Evolutionary conservation across 37 sponge, comb jelly and placozoan genomes (phyloP).

Genomic region (Halichondria panicea): DNA sequence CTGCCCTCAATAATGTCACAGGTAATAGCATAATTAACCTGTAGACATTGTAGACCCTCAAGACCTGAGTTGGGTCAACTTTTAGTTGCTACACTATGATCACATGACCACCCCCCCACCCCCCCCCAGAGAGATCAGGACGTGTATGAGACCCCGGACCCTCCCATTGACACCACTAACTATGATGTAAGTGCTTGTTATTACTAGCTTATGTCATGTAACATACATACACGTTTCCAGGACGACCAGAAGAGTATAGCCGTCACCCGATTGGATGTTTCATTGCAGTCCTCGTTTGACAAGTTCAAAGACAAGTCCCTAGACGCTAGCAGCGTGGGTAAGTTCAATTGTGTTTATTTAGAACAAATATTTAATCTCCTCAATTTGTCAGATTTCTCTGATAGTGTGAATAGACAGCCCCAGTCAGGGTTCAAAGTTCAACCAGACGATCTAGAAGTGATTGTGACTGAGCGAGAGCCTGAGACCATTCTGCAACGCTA

Average conservation of each 20-base stretch:
- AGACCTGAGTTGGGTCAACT: too few relatives aligned
- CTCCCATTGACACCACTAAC: not conserved
- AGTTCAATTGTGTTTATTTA: not conserved
- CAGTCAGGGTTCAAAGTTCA: slow-evolving; percentile 51
- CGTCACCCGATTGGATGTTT: slow-evolving; percentile 18
- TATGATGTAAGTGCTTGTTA: slow-evolving; percentile 38
- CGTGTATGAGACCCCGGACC: slow-evolving; percentile 54
- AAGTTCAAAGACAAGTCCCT: slow-evolving; percentile 52
- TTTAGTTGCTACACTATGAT: too few relatives aligned
- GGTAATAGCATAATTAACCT: too few relatives aligned
- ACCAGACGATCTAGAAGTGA: slow-evolving; percentile 34
- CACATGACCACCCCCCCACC: too few relatives aligned
- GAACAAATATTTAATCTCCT: too few relatives aligned
- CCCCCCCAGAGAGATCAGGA: slow-evolving; percentile 55
- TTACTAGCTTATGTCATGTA: not conserved
- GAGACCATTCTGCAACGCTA: slow-evolving; percentile 65
- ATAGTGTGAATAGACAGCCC: slow-evolving; percentile 9
- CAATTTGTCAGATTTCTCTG: slow-evolving; percentile 46
- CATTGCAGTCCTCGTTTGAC: slow-evolving; percentile 33
- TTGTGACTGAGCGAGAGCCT: slow-evolving; percentile 3
- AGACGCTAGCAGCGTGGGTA: slow-evolving; percentile 22
- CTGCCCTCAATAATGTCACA: too few relatives aligned
- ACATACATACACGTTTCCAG: not conserved
- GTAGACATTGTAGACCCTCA: too few relatives aligned
- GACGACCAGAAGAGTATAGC: slow-evolving; percentile 49